Base-by-base conservation (phyloP, 2,113 vertebrate species). In the Copsychus sechellarum region DNA sequence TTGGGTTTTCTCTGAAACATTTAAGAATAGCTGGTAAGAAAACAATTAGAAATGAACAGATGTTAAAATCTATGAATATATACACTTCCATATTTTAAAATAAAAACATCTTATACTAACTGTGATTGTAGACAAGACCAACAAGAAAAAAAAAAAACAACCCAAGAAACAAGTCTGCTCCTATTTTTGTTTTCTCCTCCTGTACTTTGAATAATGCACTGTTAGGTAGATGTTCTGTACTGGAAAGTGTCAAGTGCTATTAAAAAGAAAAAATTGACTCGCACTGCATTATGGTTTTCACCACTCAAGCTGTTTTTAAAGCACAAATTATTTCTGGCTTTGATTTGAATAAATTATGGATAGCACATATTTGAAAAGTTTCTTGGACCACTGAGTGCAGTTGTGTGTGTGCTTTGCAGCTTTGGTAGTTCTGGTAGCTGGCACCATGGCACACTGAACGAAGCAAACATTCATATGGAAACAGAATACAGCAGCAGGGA, bases 31-130 rank as follows among this genome's bases (percentile, higher is more conserved):
- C 67, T 92, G 24, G 66, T 91, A 96, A 94, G 76, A 96, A 97
- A 93, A 89, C 62, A 97, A 94, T 47, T 86, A 95, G 71, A 93
- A 90, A 81, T 72, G 90, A 97, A 93, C 93, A 97, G 95, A 95
- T 96, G 92, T 93, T 97, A 93, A 96, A 97, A 95, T 50, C 62
- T 54, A 92, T 95, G 88, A 97, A 97, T 95, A 94, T 69, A 88
- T 83, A 82, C 42, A 74, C 57, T 87, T 57, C 74, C 86, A 94
- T 96, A 94, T 77, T 94, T 91, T 77, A 85, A 93, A 86, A 77
- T 48, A 88, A 81, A 70, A 79, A 12, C 40, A 64, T 78, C 34
- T 80, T 73, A 28, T 42, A 64, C 64, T 82, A 86, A 72, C 40
- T 70, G 54, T 53, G 76, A 70, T 61, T 93, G 88, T 74, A 64